Evolutionary conservation across 2,888 invertebrate species (phyloP).

Genomic region (Hymenopus coronatus): DNA sequence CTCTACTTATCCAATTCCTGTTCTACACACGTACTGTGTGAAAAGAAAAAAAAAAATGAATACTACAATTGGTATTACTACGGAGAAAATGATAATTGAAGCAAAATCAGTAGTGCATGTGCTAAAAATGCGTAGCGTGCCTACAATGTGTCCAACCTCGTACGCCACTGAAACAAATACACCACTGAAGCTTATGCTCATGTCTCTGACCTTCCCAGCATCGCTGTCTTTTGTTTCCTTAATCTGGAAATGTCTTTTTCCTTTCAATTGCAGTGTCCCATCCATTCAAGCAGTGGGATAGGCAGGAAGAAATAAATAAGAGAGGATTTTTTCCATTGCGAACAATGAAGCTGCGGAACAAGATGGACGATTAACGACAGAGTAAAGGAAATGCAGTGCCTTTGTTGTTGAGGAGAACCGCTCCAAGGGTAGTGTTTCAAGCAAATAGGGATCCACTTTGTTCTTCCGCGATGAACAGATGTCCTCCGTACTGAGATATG

Average conservation of each 20-base stretch:
- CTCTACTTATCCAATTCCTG: too few relatives aligned
- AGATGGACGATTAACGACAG: slow-evolving; percentile 26
- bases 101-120: too few relatives aligned
- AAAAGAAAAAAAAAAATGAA: too few relatives aligned
- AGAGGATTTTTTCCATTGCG: neutral
- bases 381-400: slow-evolving; percentile 23
- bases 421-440: neutral
- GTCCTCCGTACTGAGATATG: neutral
- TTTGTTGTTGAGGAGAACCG: slow-evolving; percentile 20
- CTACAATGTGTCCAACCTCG: too few relatives aligned
- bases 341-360: slow-evolving; percentile 13
- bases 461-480: neutral
- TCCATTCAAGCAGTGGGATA: neutral
- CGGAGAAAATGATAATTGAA: too few relatives aligned
- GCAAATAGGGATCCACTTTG: neutral
- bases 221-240: slow-evolving; percentile 23
- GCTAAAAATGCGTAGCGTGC: too few relatives aligned
- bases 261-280: slow-evolving; percentile 22
- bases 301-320: neutral
- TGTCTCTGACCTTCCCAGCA: neutral
- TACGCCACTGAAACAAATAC: neutral
- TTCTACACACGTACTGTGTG: too few relatives aligned
- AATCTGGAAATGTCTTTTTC: slow-evolving; percentile 17
- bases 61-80: too few relatives aligned
- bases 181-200: neutral